These are phyloP conservation scores for Diarsia brunnea DNA, from an alignment of 2,888 invertebrate species.

Conservation along the genomic window DNA sequence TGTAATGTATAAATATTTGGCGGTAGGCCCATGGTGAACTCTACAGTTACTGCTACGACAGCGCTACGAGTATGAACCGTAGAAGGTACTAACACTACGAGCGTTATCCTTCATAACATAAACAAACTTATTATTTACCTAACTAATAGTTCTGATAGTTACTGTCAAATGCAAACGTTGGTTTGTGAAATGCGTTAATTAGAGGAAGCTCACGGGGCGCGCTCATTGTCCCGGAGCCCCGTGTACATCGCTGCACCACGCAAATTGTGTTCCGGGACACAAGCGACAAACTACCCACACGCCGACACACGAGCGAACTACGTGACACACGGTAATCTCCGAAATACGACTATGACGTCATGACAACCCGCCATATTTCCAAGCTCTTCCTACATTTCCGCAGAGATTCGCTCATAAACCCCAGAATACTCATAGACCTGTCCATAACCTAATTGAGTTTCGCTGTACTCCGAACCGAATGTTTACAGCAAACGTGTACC, in stretches of 20 bases:
- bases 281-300: slow-evolving; percentile 56
- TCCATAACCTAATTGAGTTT: slow-evolving; percentile 61
- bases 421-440: slow-evolving; percentile 45
- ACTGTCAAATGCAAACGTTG: slow-evolving; percentile 44
- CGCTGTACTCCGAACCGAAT: slow-evolving; percentile 30
- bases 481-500: slow-evolving; percentile 43
- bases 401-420: slow-evolving; percentile 59
- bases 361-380: slow-evolving; percentile 44
- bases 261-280: slow-evolving; percentile 67
- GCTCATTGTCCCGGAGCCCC: slow-evolving; percentile 47
- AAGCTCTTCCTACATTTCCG: slow-evolving; percentile 51
- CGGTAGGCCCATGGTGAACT: neutral
- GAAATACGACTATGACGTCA: slow-evolving; percentile 41
- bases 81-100: neutral
- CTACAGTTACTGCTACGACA: neutral
- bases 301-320: slow-evolving; percentile 34
- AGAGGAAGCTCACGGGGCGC: slow-evolving; percentile 28
- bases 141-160: slow-evolving; percentile 24
- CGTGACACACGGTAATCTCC: slow-evolving; percentile 45
- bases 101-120: neutral
- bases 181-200: slow-evolving; percentile 50
- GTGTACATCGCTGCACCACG: slow-evolving; percentile 62
- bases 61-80: neutral
- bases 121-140: slow-evolving; percentile 2
- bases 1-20: neutral